Base-by-base conservation (phyloP, 1,140 invertebrate genomes). In the Polypedilum vanderplanki region DNA sequence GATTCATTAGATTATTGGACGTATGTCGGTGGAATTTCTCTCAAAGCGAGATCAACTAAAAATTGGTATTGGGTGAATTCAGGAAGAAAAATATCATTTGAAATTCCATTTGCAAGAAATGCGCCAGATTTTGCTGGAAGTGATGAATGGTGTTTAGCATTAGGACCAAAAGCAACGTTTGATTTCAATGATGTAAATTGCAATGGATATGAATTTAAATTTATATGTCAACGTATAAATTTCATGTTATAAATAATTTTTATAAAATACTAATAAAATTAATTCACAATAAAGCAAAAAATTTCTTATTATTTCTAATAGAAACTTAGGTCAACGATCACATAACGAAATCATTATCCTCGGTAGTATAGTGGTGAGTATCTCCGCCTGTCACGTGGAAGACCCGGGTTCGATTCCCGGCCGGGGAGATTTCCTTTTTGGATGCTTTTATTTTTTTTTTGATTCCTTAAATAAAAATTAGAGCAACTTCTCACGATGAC, bases 321-420 rank as follows among this genome's bases (percentile, higher is more conserved):
- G 41, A 8, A 15, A 10, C 15, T 46, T 46, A 46, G 41, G n/a
- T n/a, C 64, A 67, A 67, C n/a, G 2, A 2, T 67, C 7, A 67
- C 64, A 3, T 12, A 57, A 15, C 46, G 24, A 57, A 57, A n/a
- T 57, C 46, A 20, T 7, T 74, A 73, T 80, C 79, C 79, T 80
- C 79, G 79, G 78, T 81, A 80, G 80, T 81, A 80, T 81, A 80
- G 78, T 80, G 78, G 78, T 80, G 46, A 79, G 77, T 79, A 78
- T 78, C 78, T 76, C 77, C 78, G 78, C 78, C 77, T 79, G 78
- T 78, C 78, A 79, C 78, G 78, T 77, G 78, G 78, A 77, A 78
- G 78, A 79, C 78, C 77, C 78, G 78, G 78, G 79, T 80, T 79
- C 78, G 78, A 79, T 79, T 79, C 79, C 78, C 78, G 77, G 78